phyloP scores from a whole-genome alignment of 2,113 vertebrate genomes.

The Sturnira hondurensis region DNA sequence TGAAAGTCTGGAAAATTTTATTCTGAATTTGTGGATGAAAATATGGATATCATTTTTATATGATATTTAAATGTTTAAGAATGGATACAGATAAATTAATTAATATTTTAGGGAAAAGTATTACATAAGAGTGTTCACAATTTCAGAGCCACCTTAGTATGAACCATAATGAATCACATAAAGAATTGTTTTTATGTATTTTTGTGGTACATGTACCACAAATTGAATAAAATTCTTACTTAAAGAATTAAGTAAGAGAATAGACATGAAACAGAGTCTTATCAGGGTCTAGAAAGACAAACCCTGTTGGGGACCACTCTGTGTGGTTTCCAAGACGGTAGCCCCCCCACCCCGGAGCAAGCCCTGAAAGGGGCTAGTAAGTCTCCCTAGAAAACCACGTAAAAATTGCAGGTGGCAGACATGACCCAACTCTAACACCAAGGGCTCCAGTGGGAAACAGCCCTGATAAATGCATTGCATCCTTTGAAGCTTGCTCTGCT shows the following conservation, averaged over 20 bases:
- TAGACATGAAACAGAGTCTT: background rate
- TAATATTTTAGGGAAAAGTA: background rate
- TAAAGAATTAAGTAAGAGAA: too few relatives aligned
- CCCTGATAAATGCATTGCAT: too few relatives aligned
- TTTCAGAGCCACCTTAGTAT: background rate
- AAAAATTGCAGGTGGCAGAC: too few relatives aligned
- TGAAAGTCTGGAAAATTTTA: background rate
- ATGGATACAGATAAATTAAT: background rate
- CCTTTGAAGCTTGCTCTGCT: too few relatives aligned
- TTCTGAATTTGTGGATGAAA: background rate
- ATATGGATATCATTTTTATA: background rate
- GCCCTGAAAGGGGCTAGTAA: too few relatives aligned
- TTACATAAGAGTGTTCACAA: background rate
- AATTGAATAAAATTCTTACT: slow-evolving; percentile 34
- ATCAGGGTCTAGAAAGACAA: background rate
- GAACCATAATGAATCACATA: background rate
- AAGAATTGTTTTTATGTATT: slow-evolving; percentile 8
- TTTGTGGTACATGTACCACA: background rate
- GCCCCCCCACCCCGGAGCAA: too few relatives aligned
- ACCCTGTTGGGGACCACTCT: too few relatives aligned
- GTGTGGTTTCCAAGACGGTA: too few relatives aligned
- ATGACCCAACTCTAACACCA: too few relatives aligned
- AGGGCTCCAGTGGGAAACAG: too few relatives aligned
- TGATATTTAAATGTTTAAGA: background rate
- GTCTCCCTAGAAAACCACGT: too few relatives aligned